Percentiles rank a stretch among this genome's conserved stretches.
phyloP scores from a whole-genome alignment of 2,797 vertebrate species.

The Acipenser oxyrinchus region DNA sequence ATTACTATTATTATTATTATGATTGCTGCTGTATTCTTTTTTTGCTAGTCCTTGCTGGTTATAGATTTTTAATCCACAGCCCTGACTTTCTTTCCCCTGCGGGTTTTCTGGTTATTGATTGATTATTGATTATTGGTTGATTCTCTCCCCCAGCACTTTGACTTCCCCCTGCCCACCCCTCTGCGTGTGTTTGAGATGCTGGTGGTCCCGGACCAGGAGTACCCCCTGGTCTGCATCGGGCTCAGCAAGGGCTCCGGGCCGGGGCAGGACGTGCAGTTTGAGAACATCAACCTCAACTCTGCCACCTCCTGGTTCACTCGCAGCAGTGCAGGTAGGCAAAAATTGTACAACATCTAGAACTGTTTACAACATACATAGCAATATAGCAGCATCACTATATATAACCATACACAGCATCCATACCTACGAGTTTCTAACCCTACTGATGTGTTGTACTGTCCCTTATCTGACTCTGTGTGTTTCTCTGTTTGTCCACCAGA shows the following conservation, averaged over 20 bases:
- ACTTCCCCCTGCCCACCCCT: slow-evolving; percentile 74
- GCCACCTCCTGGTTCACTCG: slow-evolving; percentile 80
- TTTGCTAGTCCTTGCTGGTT: background rate
- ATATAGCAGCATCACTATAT: too few relatives aligned
- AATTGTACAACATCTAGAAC: too few relatives aligned
- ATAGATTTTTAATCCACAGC: too few relatives aligned
- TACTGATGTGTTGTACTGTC: too few relatives aligned
- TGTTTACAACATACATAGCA: too few relatives aligned
- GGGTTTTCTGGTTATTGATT: background rate
- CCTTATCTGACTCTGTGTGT: too few relatives aligned
- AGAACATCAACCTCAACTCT: slow-evolving; percentile 81
- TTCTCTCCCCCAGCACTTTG: slow-evolving; percentile 61
- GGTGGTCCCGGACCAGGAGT: slow-evolving; percentile 63
- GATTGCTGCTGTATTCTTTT: background rate
- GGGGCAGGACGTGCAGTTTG: slow-evolving; percentile 51
- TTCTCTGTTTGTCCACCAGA: too few relatives aligned
- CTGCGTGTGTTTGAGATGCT: slow-evolving; percentile 77
- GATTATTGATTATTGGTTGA: background rate
- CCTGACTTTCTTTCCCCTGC: background rate
- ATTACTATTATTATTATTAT: too few relatives aligned
- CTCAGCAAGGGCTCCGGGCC: slow-evolving; percentile 43
- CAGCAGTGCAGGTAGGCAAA: slow-evolving; percentile 45
- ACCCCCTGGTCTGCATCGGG: slow-evolving; percentile 75
- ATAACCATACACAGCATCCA: too few relatives aligned
- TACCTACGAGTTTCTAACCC: too few relatives aligned